These are phyloP conservation scores for Euplagia quadripunctaria DNA, from an alignment of 2,888 invertebrate species.

Conservation along the genomic window DNA sequence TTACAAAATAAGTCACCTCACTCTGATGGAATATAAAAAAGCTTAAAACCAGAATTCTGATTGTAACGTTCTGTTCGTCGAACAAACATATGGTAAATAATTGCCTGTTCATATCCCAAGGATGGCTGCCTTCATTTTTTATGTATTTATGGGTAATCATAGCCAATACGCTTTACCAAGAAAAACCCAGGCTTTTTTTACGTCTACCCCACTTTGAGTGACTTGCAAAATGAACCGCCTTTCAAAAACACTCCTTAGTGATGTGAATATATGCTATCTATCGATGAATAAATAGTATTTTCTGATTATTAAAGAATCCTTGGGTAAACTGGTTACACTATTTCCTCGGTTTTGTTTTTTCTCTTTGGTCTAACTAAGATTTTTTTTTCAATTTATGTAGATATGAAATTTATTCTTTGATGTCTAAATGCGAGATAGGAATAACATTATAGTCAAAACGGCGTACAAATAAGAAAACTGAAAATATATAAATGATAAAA, in stretches of 20 bases:
- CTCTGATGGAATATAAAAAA: background rate
- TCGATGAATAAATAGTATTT: slow-evolving; percentile 8
- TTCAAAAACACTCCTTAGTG: slow-evolving; percentile 37
- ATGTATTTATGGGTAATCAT: slow-evolving; percentile 56
- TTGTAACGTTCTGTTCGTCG: slow-evolving; percentile 11
- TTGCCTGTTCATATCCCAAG: slow-evolving; percentile 48
- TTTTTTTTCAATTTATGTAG: too few species aligned
- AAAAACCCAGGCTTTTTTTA: slow-evolving; percentile 38
- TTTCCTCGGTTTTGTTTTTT: background rate
- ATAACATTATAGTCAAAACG: too few species aligned
- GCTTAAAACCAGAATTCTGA: background rate
- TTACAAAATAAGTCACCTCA: too few species aligned
- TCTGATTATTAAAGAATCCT: background rate
- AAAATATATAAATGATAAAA: too few species aligned
- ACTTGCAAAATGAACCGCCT: slow-evolving; percentile 46
- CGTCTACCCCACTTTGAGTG: slow-evolving; percentile 46
- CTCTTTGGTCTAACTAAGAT: too few species aligned
- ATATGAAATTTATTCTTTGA: too few species aligned
- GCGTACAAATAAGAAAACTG: too few species aligned
- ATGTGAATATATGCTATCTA: slow-evolving; percentile 14
- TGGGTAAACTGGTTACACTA: background rate
- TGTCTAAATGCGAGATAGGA: too few species aligned
- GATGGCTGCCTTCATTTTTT: slow-evolving; percentile 49
- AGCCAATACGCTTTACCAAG: slow-evolving; percentile 47
- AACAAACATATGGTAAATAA: slow-evolving; percentile 35